phyloP scores from a whole-genome alignment of 2,113 vertebrate species.

The Anolis sagrei region DNA sequence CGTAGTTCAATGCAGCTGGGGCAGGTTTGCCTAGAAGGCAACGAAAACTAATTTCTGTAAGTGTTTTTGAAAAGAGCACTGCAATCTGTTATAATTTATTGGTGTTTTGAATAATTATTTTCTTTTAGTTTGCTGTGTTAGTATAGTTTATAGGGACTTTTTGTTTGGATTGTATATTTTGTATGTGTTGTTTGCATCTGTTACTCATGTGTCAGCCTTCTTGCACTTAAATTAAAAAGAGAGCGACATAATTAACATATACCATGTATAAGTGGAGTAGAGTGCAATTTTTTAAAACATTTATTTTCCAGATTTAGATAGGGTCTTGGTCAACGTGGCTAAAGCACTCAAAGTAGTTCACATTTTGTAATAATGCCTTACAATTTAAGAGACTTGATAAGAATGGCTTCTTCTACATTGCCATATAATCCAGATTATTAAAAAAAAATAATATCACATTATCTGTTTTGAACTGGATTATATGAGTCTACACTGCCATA shows the following conservation, averaged over 20 bases:
- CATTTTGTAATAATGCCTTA: not conserved
- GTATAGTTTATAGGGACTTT: not conserved
- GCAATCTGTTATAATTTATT: not conserved
- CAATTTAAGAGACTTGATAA: not conserved
- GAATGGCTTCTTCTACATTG: too few species aligned
- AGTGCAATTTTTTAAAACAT: not conserved
- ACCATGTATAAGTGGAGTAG: not conserved
- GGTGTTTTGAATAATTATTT: not conserved
- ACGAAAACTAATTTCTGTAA: not conserved
- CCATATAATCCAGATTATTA: too few species aligned
- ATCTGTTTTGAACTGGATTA: too few species aligned
- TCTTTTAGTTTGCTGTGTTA: not conserved
- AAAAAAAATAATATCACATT: too few species aligned
- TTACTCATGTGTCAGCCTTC: not conserved
- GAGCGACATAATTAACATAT: too few species aligned
- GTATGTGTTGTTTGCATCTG: not conserved
- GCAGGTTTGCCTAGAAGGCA: not conserved
- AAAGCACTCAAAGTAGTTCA: not conserved
- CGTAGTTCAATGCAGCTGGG: too few species aligned
- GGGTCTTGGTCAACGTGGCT: not conserved
- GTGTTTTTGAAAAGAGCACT: not conserved
- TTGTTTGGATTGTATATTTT: not conserved
- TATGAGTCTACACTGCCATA: too few species aligned
- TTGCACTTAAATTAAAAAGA: not conserved
- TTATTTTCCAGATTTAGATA: not conserved